A percentile compares a stretch with the other conserved stretches of the same genome.
These are phyloP conservation scores for Ochropleura plecta DNA, from an alignment of 2,888 invertebrate species.

Conservation along the genomic window DNA sequence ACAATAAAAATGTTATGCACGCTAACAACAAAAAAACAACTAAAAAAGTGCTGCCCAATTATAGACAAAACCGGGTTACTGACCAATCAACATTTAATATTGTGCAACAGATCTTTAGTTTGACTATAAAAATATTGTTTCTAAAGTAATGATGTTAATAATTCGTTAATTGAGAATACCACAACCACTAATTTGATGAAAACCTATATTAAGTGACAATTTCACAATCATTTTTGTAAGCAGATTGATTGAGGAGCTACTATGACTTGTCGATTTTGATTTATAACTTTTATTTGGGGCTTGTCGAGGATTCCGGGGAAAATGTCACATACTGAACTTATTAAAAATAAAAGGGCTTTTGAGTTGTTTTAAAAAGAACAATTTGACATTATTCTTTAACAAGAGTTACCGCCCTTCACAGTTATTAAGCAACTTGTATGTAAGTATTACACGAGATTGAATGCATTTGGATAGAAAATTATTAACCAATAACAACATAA, in stretches of 20 bases:
- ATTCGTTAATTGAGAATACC: conserved; percentile 4
- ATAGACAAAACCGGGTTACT: conserved; percentile 11
- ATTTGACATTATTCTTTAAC: no score
- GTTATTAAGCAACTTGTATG: no score
- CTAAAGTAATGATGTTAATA: not conserved
- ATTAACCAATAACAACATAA: no score
- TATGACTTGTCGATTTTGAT: not conserved
- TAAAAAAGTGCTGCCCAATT: conserved; percentile 37
- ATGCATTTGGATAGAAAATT: no score
- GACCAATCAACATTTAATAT: conserved; percentile 23
- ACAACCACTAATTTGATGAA: conserved; percentile 5
- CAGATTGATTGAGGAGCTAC: not conserved
- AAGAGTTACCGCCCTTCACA: no score
- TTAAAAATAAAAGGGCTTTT: no score
- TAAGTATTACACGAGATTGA: no score
- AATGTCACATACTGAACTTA: no score
- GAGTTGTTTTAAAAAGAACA: no score
- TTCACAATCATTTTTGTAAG: conserved; percentile 28
- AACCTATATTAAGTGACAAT: conserved; percentile 11
- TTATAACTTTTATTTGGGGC: no score
- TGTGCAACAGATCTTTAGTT: conserved; percentile 30
- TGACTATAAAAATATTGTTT: not conserved
- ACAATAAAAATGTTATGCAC: conserved; percentile 6
- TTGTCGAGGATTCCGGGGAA: no score
- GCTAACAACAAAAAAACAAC: conserved; percentile 1